Conservation (phyloP, 2,888 invertebrate genomes). For the Lochmaea capreae region DNA sequence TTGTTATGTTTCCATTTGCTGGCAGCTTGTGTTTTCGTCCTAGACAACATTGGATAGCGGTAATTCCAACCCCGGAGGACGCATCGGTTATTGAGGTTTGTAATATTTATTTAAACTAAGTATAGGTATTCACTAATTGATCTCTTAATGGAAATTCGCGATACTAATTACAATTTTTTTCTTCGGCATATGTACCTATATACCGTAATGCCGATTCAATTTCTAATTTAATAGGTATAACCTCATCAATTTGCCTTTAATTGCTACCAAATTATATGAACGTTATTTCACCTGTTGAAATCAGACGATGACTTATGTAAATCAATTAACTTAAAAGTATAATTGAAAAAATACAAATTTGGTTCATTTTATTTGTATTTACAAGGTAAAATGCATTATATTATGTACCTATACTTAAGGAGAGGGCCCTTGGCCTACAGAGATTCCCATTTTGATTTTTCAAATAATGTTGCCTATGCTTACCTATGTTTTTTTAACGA, state of each 20-base stretch:
- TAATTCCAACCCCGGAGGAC: conserved; percentile 21
- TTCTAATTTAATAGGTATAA: not conserved
- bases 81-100: conserved; percentile 29
- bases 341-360: too few relatives aligned
- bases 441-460: too few relatives aligned
- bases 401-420: too few relatives aligned
- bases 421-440: too few relatives aligned
- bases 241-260: not conserved
- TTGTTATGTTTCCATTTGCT: conserved; percentile 48
- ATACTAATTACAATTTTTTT: not conserved
- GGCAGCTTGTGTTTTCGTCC: conserved; percentile 75
- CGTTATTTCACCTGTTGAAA: conserved; percentile 28
- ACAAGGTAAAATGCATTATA: too few relatives aligned
- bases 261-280: not conserved
- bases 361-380: too few relatives aligned
- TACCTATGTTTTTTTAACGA: too few relatives aligned
- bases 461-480: too few relatives aligned
- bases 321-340: not conserved
- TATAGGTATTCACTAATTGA: not conserved
- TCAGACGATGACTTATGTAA: not conserved
- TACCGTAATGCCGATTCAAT: not conserved
- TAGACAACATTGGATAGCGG: conserved; percentile 40
- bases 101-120: conserved; percentile 12
- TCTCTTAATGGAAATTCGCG: not conserved
- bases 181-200: not conserved